Evolutionary conservation across 53 echinoderm and acorn worm genomes (phyloP).

Genomic region (Echinometra lucunter): DNA sequence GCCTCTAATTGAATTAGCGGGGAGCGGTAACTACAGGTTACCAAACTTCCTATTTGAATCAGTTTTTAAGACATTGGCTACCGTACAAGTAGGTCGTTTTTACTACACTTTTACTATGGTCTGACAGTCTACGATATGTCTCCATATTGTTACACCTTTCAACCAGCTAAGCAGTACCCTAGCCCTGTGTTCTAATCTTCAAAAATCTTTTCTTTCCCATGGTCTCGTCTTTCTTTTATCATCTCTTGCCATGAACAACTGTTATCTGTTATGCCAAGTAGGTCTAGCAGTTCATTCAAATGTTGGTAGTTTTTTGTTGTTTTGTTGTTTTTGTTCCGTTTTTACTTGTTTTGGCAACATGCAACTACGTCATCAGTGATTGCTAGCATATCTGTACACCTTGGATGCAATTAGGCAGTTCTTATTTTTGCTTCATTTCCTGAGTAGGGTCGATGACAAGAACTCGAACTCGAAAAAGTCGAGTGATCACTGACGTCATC

Average conservation of each 20-base stretch:
- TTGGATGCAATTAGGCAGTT: too few species aligned
- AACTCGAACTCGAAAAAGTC: too few species aligned
- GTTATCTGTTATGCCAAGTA: neutral
- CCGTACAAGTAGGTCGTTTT: conserved; percentile 61
- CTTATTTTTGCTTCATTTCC: too few species aligned
- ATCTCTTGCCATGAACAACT: neutral
- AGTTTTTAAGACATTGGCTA: conserved; percentile 50
- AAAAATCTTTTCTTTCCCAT: neutral
- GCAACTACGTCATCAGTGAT: too few species aligned
- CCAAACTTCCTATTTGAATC: conserved; percentile 57
- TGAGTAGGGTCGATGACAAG: too few species aligned
- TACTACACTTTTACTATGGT: neutral
- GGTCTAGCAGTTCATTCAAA: too few species aligned
- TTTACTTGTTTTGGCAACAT: neutral
- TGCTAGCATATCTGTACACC: too few species aligned
- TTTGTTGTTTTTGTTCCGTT: too few species aligned
- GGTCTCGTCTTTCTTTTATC: too few species aligned
- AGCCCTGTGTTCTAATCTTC: neutral
- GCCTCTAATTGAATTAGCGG: conserved; percentile 57
- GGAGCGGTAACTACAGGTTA: conserved; percentile 55
- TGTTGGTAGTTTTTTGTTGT: neutral
- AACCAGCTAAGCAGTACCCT: neutral
- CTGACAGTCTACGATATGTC: neutral
- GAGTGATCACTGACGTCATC: too few species aligned
- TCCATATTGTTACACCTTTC: neutral